A percentile compares a stretch with the other conserved stretches of the same genome.
Conservation (phyloP, 2,888 invertebrate genomes). For the Drosophila koepferae region DNA sequence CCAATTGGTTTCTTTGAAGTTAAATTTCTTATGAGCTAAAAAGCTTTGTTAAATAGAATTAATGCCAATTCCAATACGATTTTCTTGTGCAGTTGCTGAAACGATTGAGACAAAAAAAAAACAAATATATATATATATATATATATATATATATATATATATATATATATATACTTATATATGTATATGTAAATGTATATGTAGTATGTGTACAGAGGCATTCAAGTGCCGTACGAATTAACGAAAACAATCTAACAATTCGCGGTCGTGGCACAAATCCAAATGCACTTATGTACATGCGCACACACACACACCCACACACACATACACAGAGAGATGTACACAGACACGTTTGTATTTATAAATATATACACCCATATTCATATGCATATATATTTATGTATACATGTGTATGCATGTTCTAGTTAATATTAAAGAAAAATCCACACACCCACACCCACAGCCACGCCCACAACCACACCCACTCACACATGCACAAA, state of each 20-base stretch:
- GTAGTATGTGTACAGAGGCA: conserved; percentile 5
- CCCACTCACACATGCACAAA: conserved; percentile 8
- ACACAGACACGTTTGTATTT: conserved; percentile 15
- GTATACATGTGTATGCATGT: conserved; percentile 5
- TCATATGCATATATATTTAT: conserved; percentile 21
- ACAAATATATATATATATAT: not conserved
- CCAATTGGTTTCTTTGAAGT: not conserved
- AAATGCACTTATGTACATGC: conserved; percentile 8
- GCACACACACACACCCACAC: conserved; percentile 7
- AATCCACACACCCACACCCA: conserved; percentile 4
- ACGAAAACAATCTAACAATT: conserved; percentile 9
- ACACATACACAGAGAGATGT: conserved; percentile 5
- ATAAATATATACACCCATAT: conserved; percentile 19
- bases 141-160: not conserved
- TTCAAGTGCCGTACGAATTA: not conserved
- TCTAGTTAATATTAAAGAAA: conserved; percentile 5
- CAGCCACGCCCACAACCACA: conserved; percentile 3
- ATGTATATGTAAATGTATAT: not conserved
- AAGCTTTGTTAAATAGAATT: conserved; percentile 2
- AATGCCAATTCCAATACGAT: not conserved
- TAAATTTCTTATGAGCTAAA: not conserved
- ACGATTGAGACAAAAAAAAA: not conserved
- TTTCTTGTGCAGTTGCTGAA: conserved; percentile 1
- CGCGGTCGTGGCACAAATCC: conserved; percentile 44
- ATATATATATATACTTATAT: not conserved